Evolutionary conservation across 1,140 invertebrate species (phyloP).

Genomic region (Caenorhabditis inopinata): DNA sequence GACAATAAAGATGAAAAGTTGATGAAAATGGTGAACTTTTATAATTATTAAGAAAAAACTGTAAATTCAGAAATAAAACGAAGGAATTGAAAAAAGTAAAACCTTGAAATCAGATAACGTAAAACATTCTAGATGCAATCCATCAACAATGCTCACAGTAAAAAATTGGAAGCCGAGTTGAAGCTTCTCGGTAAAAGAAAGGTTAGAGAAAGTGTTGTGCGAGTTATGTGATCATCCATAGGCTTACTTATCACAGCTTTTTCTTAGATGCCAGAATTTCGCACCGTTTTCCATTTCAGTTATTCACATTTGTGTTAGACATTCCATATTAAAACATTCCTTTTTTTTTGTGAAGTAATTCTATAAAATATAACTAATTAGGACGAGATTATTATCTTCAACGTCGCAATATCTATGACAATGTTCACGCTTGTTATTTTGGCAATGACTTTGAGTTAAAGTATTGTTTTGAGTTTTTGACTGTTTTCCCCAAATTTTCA

Average conservation of each 20-base stretch:
- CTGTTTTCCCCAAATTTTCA: no score
- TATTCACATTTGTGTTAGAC: constrained; percentile 11
- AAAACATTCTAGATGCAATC: background rate
- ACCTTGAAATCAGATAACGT: background rate
- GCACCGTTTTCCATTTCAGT: background rate
- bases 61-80: background rate
- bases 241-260: background rate
- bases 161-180: background rate
- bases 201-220: constrained; percentile 28
- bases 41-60: background rate
- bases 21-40: background rate
- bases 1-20: constrained; percentile 24
- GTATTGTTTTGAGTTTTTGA: no score
- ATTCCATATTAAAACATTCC: no score
- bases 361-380: no score
- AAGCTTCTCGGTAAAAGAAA: constrained; percentile 14
- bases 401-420: no score
- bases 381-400: no score
- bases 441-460: no score
- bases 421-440: no score
- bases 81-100: background rate
- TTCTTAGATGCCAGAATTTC: background rate
- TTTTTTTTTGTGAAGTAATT: no score
- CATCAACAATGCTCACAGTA: constrained; percentile 16
- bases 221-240: constrained; percentile 5